phyloP scores from a whole-genome alignment of 1,140 invertebrate species.

The Nixonia krombeini region DNA sequence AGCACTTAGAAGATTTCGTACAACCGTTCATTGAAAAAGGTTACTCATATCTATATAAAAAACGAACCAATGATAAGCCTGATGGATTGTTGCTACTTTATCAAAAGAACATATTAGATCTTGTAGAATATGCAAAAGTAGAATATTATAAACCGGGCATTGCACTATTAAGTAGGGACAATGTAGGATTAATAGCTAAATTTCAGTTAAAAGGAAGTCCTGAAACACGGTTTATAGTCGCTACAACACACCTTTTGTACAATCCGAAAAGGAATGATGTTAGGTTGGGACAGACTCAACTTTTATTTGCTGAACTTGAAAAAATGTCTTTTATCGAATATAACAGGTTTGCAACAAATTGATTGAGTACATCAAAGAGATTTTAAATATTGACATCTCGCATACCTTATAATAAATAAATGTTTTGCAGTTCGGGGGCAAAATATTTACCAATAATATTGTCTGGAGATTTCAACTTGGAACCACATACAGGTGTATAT shows the following conservation, averaged over 20 bases:
- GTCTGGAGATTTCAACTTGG: constrained; percentile 92
- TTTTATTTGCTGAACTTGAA: constrained; percentile 88
- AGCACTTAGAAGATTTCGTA: constrained; percentile 79
- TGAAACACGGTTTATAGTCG: constrained; percentile 78
- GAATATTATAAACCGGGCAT: constrained; percentile 72
- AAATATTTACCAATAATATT: constrained; percentile 84
- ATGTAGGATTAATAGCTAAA: constrained; percentile 87
- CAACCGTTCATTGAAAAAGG: constrained; percentile 69
- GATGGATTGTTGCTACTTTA: constrained; percentile 65
- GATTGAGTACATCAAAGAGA: no score
- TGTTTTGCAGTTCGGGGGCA: constrained; percentile 53
- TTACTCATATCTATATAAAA: constrained; percentile 68
- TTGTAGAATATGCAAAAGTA: constrained; percentile 65
- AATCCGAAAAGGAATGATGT: constrained; percentile 92
- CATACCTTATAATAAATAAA: no score
- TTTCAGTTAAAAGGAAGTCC: constrained; percentile 73
- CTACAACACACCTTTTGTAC: constrained; percentile 95
- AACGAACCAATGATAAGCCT: constrained; percentile 64
- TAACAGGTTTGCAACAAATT: constrained; percentile 44
- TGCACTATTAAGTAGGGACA: constrained; percentile 84
- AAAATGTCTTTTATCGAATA: constrained; percentile 77
- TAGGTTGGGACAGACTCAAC: constrained; percentile 86
- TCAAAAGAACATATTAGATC: constrained; percentile 53
- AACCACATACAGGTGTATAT: constrained; percentile 80
- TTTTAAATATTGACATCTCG: no score